These are phyloP conservation scores for Scaptomyza montana DNA, from an alignment of 1,140 invertebrate genomes.

Conservation along the genomic window DNA sequence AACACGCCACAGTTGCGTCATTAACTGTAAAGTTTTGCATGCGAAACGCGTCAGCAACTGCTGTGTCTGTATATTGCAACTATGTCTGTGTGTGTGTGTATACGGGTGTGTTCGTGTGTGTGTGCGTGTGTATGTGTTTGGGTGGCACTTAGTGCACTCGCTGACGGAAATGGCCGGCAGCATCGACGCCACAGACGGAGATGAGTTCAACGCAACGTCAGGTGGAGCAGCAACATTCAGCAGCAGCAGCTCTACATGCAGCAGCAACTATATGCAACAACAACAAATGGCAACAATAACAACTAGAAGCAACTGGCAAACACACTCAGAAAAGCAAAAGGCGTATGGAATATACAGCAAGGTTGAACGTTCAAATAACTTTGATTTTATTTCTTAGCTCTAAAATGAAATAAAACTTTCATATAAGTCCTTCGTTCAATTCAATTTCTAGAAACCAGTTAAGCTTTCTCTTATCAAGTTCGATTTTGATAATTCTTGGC, in stretches of 20 bases:
- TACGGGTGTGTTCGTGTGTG: background rate
- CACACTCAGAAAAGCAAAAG: background rate
- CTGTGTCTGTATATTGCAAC: slow-evolving; percentile 6
- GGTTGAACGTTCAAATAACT: too few species aligned
- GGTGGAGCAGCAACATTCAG: slow-evolving; percentile 54
- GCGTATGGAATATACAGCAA: too few species aligned
- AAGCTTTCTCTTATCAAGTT: too few species aligned
- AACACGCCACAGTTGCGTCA: slow-evolving; percentile 81
- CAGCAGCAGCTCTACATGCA: slow-evolving; percentile 12
- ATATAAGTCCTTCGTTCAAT: too few species aligned
- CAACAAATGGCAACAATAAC: slow-evolving; percentile 23
- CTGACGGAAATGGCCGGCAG: slow-evolving; percentile 72
- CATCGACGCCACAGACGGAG: slow-evolving; percentile 52
- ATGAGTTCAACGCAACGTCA: slow-evolving; percentile 73
- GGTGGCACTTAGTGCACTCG: slow-evolving; percentile 63
- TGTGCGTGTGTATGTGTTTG: slow-evolving; percentile 14
- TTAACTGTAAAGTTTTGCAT: slow-evolving; percentile 81
- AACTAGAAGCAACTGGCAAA: slow-evolving; percentile 5
- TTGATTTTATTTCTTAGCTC: too few species aligned
- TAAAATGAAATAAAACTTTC: too few species aligned
- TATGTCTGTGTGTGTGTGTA: background rate
- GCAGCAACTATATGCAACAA: slow-evolving; percentile 13
- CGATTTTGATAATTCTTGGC: background rate
- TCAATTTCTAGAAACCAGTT: too few species aligned
- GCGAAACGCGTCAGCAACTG: slow-evolving; percentile 61